Evolutionary conservation across 2,797 vertebrate species (phyloP).

Genomic region (Coregonus sp.): DNA sequence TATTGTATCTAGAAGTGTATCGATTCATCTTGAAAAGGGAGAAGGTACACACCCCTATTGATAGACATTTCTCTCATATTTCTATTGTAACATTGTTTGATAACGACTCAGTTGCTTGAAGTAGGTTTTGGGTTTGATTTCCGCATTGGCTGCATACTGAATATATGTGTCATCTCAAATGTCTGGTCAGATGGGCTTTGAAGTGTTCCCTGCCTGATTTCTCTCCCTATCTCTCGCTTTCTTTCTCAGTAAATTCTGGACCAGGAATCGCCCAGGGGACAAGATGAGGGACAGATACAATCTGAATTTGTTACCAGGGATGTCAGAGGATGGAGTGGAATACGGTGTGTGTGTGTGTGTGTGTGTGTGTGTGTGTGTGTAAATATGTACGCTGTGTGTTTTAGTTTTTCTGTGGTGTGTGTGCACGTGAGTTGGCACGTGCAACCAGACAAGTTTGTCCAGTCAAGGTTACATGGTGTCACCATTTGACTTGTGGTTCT

Average conservation of each 20-base stretch:
- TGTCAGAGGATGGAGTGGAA: constrained; percentile 97
- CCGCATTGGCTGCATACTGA: too few species aligned
- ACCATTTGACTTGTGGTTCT: neutral
- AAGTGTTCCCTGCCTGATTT: neutral
- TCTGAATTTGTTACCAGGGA: constrained; percentile 92
- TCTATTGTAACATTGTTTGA: too few species aligned
- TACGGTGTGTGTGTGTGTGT: constrained; percentile 81
- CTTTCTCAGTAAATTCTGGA: constrained; percentile 93
- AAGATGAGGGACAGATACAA: constrained; percentile 99
- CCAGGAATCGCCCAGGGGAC: constrained; percentile 93
- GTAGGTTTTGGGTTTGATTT: too few species aligned
- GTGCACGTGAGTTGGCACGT: too few species aligned
- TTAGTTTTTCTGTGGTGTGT: too few species aligned
- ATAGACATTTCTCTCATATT: too few species aligned
- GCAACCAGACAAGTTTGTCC: neutral
- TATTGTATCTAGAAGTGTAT: too few species aligned
- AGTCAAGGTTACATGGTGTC: neutral
- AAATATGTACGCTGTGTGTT: too few species aligned
- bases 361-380: neutral
- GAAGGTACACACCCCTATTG: too few species aligned
- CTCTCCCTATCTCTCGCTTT: neutral
- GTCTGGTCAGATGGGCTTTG: neutral
- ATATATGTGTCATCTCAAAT: neutral
- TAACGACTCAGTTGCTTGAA: too few species aligned
- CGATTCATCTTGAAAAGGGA: too few species aligned